Conservation (phyloP, 2,888 invertebrate species). For the Napeogenes inachia region DNA sequence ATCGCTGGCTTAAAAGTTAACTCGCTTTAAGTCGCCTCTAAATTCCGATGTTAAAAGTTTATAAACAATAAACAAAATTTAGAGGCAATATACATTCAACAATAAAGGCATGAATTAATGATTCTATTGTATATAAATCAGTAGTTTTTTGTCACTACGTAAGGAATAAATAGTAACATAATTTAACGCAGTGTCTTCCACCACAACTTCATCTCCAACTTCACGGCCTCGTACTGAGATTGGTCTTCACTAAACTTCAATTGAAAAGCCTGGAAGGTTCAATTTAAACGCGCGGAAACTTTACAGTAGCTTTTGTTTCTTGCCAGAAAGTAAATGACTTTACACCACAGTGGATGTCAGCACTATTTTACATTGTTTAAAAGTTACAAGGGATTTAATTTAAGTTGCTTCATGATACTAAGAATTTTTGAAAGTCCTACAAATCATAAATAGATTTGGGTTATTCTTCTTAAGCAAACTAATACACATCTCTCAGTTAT, state of each 20-base stretch:
- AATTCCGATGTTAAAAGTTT: too few species aligned
- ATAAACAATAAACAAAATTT: too few species aligned
- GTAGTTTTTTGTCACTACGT: too few species aligned
- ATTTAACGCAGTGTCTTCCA: neutral
- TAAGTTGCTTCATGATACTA: neutral
- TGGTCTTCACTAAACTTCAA: constrained; percentile 65
- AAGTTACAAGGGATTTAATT: constrained; percentile 17
- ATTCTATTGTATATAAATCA: too few species aligned
- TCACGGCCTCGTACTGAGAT: constrained; percentile 44
- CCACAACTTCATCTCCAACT: constrained; percentile 5
- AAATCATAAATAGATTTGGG: too few species aligned
- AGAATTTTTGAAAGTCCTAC: neutral
- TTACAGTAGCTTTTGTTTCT: constrained; percentile 67
- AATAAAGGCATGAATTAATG: too few species aligned
- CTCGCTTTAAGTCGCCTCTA: too few species aligned
- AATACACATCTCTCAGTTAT: too few species aligned
- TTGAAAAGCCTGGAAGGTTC: constrained; percentile 64
- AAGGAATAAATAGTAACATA: neutral
- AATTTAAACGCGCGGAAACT: constrained; percentile 69
- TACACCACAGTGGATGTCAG: constrained; percentile 48
- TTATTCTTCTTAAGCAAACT: too few species aligned
- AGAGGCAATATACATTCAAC: too few species aligned
- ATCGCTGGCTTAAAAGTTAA: too few species aligned
- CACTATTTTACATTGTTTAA: constrained; percentile 18
- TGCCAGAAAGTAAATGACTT: constrained; percentile 65